phyloP scores from a whole-genome alignment of 2,797 vertebrate genomes.

The Nannoperca australis region DNA sequence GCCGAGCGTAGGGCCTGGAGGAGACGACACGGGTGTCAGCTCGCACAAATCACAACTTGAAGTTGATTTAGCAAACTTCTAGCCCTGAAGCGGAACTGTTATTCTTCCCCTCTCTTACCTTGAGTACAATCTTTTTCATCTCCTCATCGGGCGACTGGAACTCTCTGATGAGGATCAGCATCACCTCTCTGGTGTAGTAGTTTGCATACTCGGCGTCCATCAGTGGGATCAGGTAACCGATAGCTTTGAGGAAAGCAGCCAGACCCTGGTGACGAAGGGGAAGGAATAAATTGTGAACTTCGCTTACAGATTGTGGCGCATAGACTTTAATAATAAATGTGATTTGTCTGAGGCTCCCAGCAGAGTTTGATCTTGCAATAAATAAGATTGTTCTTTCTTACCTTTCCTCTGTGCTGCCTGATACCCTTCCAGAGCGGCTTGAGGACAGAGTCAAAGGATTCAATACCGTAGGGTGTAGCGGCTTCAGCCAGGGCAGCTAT shows the following conservation, averaged over 20 bases:
- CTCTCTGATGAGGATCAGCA: conserved; percentile 99
- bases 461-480: conserved; percentile 97
- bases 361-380: conserved; percentile 52
- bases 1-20: background rate
- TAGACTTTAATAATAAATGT: background rate
- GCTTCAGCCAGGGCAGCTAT: conserved; percentile 98
- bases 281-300: background rate
- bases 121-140: conserved; percentile 99
- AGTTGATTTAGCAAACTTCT: conserved; percentile 62
- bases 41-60: conserved; percentile 68
- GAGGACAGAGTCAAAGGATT: conserved; percentile 98
- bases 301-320: background rate
- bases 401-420: conserved; percentile 99
- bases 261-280: conserved; percentile 87
- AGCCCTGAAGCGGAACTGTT: conserved; percentile 68
- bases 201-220: conserved; percentile 99
- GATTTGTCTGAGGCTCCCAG: conserved; percentile 52
- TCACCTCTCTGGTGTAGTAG: conserved; percentile 99
- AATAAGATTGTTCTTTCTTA: conserved; percentile 50
- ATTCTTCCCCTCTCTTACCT: conserved; percentile 81
- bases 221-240: conserved; percentile 97
- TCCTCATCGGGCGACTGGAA: conserved; percentile 99
- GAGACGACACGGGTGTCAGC: conserved; percentile 31
- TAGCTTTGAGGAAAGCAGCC: conserved; percentile 98
- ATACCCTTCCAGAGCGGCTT: conserved; percentile 99